Evolutionary conservation across 2,888 invertebrate genomes (phyloP).

Genomic region (Petrolisthes cinctipes): DNA sequence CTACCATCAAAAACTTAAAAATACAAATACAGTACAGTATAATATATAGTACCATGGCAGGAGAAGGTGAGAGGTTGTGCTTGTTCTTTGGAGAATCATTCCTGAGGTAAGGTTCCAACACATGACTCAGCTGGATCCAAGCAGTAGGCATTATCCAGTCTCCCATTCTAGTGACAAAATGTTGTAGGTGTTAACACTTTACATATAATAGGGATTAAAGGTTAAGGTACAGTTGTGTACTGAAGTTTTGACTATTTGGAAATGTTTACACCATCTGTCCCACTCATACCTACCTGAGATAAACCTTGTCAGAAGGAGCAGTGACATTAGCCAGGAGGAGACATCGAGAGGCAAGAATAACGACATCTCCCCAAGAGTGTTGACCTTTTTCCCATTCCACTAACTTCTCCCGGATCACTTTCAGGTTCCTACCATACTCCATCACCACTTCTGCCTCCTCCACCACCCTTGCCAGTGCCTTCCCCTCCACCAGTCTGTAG

Average conservation of each 20-base stretch:
- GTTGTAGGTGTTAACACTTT: neutral
- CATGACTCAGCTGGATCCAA: conserved; percentile 47
- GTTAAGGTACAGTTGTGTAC: neutral
- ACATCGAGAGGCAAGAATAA: conserved; percentile 32
- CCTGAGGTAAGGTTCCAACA: conserved; percentile 36
- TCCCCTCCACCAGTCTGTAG: conserved; percentile 13
- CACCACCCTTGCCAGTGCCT: conserved; percentile 30
- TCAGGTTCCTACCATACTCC: conserved; percentile 21
- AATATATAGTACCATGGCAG: neutral
- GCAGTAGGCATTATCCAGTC: conserved; percentile 46
- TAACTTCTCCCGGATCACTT: conserved; percentile 5
- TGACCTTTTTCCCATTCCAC: conserved; percentile 41
- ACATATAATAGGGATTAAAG: neutral
- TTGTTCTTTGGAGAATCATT: neutral
- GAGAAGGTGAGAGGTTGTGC: neutral
- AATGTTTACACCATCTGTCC: neutral
- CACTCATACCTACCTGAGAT: conserved; percentile 24
- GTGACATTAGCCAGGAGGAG: conserved; percentile 7
- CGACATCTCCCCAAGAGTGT: conserved; percentile 36
- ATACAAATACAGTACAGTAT: neutral
- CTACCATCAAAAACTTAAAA: no score
- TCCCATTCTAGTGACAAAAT: conserved; percentile 12
- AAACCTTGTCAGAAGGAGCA: conserved; percentile 37
- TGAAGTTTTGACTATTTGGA: neutral
- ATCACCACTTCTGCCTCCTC: conserved; percentile 38